phyloP scores from a whole-genome alignment of 2,113 vertebrate genomes.

The Salvator merianae region DNA sequence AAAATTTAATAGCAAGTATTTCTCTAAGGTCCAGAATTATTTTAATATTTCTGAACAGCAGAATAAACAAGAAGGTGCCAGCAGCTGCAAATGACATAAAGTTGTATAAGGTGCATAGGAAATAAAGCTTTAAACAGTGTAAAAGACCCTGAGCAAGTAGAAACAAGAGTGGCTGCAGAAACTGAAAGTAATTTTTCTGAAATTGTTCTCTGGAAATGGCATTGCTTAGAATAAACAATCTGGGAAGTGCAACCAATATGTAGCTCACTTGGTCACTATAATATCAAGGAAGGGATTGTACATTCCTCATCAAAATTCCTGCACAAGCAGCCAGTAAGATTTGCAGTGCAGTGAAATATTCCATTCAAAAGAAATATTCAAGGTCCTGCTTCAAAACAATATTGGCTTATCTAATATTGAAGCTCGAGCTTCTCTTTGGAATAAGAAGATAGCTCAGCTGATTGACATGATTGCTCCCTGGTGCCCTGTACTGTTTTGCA shows the following conservation, averaged over 20 bases:
- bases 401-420: background rate
- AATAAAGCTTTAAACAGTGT: background rate
- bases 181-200: conserved; percentile 31
- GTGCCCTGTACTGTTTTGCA: too few relatives aligned
- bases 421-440: background rate
- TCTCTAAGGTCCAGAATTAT: background rate
- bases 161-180: conserved; percentile 21
- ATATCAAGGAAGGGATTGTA: background rate
- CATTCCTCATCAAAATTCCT: background rate
- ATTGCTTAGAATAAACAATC: background rate
- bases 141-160: background rate
- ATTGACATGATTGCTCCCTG: too few relatives aligned
- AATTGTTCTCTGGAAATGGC: conserved; percentile 45
- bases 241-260: background rate
- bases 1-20: background rate
- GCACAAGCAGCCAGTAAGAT: background rate
- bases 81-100: conserved; percentile 13
- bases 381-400: background rate
- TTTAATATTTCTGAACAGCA: conserved; percentile 1
- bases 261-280: background rate
- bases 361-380: background rate
- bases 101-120: background rate
- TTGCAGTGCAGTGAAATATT: background rate
- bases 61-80: conserved; percentile 15
- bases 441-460: background rate